These are phyloP conservation scores for Sebastes cheni DNA, from an alignment of 2,797 vertebrate species.

Conservation along the genomic window DNA sequence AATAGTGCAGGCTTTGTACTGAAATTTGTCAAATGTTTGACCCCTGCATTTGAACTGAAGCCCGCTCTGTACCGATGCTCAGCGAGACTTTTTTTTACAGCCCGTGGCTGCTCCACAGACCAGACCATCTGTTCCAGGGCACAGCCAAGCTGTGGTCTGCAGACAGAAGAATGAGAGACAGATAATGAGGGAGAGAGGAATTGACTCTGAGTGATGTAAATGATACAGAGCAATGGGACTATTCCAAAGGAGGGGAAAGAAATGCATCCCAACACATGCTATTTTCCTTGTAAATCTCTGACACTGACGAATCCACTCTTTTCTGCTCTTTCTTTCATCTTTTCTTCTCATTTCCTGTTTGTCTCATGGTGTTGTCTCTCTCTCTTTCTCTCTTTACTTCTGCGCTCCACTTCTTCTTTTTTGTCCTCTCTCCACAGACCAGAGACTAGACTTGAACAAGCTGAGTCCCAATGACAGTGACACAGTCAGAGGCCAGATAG, in stretches of 20 bases:
- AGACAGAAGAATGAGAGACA: slow-evolving; percentile 63
- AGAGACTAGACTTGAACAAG: slow-evolving; percentile 99
- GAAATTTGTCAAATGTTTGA: slow-evolving; percentile 79
- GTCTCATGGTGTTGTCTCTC: slow-evolving; percentile 22
- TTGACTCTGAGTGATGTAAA: slow-evolving; percentile 67
- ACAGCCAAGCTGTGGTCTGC: slow-evolving; percentile 63
- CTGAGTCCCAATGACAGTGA: slow-evolving; percentile 97
- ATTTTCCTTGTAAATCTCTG: slow-evolving; percentile 43
- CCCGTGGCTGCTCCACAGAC: slow-evolving; percentile 64
- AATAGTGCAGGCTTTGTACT: slow-evolving; percentile 82
- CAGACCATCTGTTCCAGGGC: slow-evolving; percentile 72
- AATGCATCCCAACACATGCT: slow-evolving; percentile 43
- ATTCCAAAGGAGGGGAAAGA: slow-evolving; percentile 19
- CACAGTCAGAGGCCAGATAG: slow-evolving; percentile 97
- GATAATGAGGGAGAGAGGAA: slow-evolving; percentile 64
- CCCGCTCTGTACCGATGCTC: slow-evolving; percentile 62
- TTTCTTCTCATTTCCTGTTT: slow-evolving; percentile 42
- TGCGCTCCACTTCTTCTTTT: not conserved
- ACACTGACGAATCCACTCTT: slow-evolving; percentile 33
- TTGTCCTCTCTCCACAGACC: slow-evolving; percentile 83
- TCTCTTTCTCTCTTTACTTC: not conserved
- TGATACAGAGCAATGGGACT: slow-evolving; percentile 57
- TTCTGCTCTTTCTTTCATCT: slow-evolving; percentile 22
- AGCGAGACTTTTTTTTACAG: slow-evolving; percentile 63
- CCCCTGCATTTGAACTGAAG: slow-evolving; percentile 74